Evolutionary conservation across 1,140 invertebrate species (phyloP).

Genomic region (Vanessa tameamea): DNA sequence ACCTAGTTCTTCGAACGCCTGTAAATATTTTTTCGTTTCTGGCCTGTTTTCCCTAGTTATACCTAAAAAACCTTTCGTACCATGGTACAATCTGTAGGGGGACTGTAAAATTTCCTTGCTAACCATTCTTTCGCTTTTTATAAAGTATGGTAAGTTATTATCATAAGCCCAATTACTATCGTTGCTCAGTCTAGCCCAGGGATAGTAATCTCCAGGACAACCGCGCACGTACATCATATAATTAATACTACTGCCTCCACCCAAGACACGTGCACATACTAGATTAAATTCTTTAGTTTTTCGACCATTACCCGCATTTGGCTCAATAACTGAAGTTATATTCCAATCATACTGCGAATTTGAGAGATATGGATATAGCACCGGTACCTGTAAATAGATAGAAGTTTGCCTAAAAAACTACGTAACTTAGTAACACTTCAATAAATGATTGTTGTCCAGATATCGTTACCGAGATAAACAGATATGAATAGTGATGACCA

Average conservation of each 20-base stretch:
- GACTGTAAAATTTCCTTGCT: conserved; percentile 35
- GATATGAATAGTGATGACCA: too few relatives aligned
- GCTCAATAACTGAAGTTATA: conserved; percentile 83
- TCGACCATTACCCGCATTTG: neutral
- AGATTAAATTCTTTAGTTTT: conserved; percentile 82
- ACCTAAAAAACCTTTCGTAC: conserved; percentile 43
- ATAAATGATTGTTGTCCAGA: too few relatives aligned
- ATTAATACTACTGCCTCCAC: conserved; percentile 87
- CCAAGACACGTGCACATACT: conserved; percentile 85
- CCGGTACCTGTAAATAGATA: conserved; percentile 45
- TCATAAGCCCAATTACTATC: conserved; percentile 83
- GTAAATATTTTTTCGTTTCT: conserved; percentile 34
- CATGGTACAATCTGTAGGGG: conserved; percentile 37
- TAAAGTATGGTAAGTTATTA: conserved; percentile 57
- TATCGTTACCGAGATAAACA: too few relatives aligned
- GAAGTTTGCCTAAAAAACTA: neutral
- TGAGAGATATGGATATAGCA: conserved; percentile 37
- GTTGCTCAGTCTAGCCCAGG: conserved; percentile 83
- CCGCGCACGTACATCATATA: conserved; percentile 87
- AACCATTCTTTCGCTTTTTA: conserved; percentile 47
- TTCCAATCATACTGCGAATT: conserved; percentile 83
- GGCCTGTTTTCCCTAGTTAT: conserved; percentile 34
- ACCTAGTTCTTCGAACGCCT: conserved; percentile 46
- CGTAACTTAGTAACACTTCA: too few relatives aligned
- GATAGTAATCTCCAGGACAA: conserved; percentile 85